These are phyloP conservation scores for Rallus crepitans DNA, from an alignment of 2,797 vertebrate species.

Conservation along the genomic window DNA sequence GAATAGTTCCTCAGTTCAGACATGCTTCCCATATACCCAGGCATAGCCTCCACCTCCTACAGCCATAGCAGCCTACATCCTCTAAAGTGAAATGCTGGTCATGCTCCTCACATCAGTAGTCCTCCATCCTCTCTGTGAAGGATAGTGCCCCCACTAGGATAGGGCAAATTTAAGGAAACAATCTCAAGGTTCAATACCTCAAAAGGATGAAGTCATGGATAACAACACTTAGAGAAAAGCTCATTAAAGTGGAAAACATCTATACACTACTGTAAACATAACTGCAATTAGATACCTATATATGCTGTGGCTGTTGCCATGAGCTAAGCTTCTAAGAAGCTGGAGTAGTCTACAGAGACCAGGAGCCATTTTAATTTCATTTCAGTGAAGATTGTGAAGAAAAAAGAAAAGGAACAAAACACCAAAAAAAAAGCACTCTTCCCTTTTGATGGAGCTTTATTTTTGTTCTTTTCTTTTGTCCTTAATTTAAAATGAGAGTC, in stretches of 20 bases:
- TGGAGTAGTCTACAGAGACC: neutral
- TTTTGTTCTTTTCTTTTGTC: neutral
- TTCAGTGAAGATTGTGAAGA: neutral
- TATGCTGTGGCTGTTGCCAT: neutral
- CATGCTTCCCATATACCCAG: neutral
- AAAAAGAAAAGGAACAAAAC: neutral
- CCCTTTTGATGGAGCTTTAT: neutral
- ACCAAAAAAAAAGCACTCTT: neutral
- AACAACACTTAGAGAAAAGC: neutral
- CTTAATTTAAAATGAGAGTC: constrained; percentile 42
- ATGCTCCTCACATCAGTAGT: neutral
- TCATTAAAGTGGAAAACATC: neutral
- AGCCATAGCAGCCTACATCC: neutral
- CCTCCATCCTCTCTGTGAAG: neutral
- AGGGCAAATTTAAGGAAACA: neutral
- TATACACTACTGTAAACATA: neutral
- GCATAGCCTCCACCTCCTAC: neutral
- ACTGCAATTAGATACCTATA: neutral
- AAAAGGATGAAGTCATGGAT: neutral
- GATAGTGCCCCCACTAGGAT: neutral
- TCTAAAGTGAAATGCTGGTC: neutral
- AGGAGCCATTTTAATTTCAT: neutral
- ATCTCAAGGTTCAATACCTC: neutral
- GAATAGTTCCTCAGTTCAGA: neutral
- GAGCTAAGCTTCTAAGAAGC: neutral